Base-by-base conservation (phyloP, 2,888 invertebrate species). In the Acleris sparsana region DNA sequence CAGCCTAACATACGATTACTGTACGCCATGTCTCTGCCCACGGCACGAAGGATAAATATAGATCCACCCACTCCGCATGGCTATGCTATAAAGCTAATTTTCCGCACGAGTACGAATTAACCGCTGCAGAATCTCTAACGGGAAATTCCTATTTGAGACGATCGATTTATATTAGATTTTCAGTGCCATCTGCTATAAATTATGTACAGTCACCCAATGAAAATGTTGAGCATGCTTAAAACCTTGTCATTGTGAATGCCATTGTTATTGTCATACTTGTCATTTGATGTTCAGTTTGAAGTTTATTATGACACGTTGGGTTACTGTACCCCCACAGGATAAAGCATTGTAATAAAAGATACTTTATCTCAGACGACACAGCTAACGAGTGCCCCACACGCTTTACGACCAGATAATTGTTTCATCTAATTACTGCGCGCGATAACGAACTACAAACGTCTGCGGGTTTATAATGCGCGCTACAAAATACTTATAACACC, bases 1-100 rank as follows among this genome's bases (percentile, higher is more conserved):
- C 63, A 62, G 69, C 69, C 60, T 39, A 13, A 39, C 39, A 13
- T 39, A 39, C 39, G 39, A 57, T 72, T 70, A 72, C n/a, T 25
- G 57, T 22, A 56, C 53, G 61, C 61, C 68, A 71, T 71, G 73
- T 64, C 63, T 59, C 69, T 53, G 63, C 74, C 75, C 72, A 75
- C 76, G 62, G 67, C 58, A 66, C 70, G 58, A 68, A 55, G 71
- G 73, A 73, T 80, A 83, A 79, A 84, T 79, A 77, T 84, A 86
- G 80, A 80, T 71, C 82, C 80, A 77, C 82, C 82, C 79, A 83
- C 83, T 56, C 20, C 52, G 61, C 39, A 62, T 39, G 48, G 48
- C 18, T n/a, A n/a, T n/a, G n/a, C n/a, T 43, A 66, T 66, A 51
- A 55, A 49, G 39, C 48, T 25, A 56, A 66, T 62, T 66, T 66